Evolutionary conservation across 1,140 invertebrate species (phyloP).

Genomic region (Lucilia sericata): DNA sequence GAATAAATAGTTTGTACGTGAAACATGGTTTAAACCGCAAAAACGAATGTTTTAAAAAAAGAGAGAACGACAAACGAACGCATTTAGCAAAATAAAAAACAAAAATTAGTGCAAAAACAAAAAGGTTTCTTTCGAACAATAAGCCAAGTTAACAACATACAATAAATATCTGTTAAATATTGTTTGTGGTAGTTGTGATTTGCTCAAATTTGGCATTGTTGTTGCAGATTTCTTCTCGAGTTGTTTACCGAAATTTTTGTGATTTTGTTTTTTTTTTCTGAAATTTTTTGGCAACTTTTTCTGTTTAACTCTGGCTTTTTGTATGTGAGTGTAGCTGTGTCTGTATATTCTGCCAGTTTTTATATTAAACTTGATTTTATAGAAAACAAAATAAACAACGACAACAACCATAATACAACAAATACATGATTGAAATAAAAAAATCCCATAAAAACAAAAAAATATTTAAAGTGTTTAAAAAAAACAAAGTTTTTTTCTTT

Average conservation of each 20-base stretch:
- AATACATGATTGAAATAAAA: slow-evolving; percentile 21
- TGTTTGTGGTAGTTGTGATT: no score
- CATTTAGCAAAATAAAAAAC: slow-evolving; percentile 32
- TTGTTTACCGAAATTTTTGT: slow-evolving; percentile 1
- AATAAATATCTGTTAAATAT: neutral
- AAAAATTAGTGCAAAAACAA: slow-evolving; percentile 31
- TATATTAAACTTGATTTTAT: slow-evolving; percentile 42
- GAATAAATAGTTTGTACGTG: neutral
- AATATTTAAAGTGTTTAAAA: slow-evolving; percentile 36
- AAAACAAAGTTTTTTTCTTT: slow-evolving; percentile 28
- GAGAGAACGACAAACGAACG: neutral
- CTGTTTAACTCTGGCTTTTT: slow-evolving; percentile 4
- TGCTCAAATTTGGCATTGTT: neutral
- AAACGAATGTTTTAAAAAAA: neutral
- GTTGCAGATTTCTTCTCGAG: neutral
- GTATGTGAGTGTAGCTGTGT: slow-evolving; percentile 27
- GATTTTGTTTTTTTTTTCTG: neutral
- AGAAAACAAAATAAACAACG: neutral
- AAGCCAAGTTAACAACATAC: slow-evolving; percentile 33
- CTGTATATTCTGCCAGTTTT: slow-evolving; percentile 49
- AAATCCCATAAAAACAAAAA: neutral
- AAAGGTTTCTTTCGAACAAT: neutral
- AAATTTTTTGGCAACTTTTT: slow-evolving; percentile 20
- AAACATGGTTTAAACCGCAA: neutral
- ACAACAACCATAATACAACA: neutral